Conservation (phyloP, 2,797 vertebrate genomes). For the Lophius americanus region DNA sequence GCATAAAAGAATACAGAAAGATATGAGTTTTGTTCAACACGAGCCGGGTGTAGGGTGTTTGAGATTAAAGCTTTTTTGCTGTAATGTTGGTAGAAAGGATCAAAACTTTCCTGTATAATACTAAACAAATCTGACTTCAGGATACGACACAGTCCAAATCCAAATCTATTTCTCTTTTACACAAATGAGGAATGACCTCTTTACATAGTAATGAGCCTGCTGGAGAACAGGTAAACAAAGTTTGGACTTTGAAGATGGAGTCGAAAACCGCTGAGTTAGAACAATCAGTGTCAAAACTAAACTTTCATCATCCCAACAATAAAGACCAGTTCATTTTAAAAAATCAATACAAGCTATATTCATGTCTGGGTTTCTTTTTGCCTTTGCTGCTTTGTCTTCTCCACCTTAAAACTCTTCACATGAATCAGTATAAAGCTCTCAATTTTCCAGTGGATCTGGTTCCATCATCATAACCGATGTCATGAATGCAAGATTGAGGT, state of each 20-base stretch:
- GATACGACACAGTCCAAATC: background rate
- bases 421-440: background rate
- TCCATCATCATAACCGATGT: no score
- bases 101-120: slow-evolving; percentile 1
- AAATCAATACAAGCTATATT: background rate
- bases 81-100: slow-evolving; percentile 9
- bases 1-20: slow-evolving; percentile 35
- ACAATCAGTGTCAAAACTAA: no score
- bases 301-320: no score
- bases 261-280: no score
- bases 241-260: slow-evolving; percentile 50
- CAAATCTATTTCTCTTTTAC: slow-evolving; percentile 13
- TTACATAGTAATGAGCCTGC: slow-evolving; percentile 52
- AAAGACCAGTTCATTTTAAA: background rate
- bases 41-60: background rate
- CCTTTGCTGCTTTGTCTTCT: background rate
- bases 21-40: slow-evolving; percentile 20
- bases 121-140: slow-evolving; percentile 27
- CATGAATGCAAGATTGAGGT: no score
- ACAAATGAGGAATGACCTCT: slow-evolving; percentile 59
- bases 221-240: slow-evolving; percentile 54
- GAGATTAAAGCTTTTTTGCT: slow-evolving; percentile 1
- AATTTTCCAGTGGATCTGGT: no score
- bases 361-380: background rate
- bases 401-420: background rate